Evolutionary conservation across 2,888 invertebrate species (phyloP), one percentile per base, ranked within the genome.

Genomic region (Phoronis australis): DNA sequence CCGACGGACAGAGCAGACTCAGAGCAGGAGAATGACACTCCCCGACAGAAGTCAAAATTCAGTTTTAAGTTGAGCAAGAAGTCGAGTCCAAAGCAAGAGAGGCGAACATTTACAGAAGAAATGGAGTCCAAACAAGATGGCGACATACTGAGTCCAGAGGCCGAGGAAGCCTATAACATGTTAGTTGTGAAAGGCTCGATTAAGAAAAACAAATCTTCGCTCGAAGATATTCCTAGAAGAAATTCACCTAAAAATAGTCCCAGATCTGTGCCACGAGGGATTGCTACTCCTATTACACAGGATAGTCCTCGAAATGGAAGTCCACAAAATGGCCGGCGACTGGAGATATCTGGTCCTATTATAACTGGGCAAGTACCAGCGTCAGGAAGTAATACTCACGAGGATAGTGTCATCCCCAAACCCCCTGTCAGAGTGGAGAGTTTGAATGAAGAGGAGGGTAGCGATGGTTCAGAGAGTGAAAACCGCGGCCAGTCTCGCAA

Each of bases 121-220:
- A 55, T 67, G 26, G 60, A 61, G 31, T 57, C 50, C 21, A 65
- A 62, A 50, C 49, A 51, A 38, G 65, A 67, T 20, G n/a, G 59
- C 5, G 66, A 65, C 12, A 64, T 65, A 86, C 89, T 18, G 85
- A 88, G 62, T 81, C 84, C 68, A 87, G 91, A 93, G 76, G 89
- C 92, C 42, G 91, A 90, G 71, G 85, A 88, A 68, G 96, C 93
- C 0, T 97, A 97, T 80, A 88, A 90, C 68, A 87, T 89, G 64
- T 81, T 97, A 45, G 91, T 97, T 47, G 93, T 94, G 71, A 83
- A 86, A 56, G 72, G 71, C 4, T 60, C 66, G 3, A 52, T 48
- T 54, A 70, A 45, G 61, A n/a, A n/a, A n/a, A n/a, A n/a, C n/a
- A n/a, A n/a, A n/a, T n/a, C n/a, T n/a, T 9, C 9, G 31, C 9